Conservation (phyloP, 2,113 vertebrate species). For the Meleagris gallopavo region DNA sequence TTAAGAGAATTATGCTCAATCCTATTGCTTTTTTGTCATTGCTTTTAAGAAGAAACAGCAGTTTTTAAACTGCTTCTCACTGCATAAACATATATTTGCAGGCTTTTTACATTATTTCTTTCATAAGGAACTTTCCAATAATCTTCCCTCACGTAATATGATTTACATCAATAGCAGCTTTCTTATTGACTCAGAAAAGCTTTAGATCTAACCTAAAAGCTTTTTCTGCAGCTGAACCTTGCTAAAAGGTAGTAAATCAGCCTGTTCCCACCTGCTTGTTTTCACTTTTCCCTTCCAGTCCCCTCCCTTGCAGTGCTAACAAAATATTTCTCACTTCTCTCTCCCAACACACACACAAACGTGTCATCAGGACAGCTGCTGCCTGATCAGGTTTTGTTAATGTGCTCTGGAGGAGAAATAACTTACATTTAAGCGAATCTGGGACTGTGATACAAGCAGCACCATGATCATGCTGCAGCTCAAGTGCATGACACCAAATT, state of each 20-base stretch:
- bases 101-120: background rate
- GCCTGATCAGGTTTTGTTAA: background rate
- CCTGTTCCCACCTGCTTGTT: slow-evolving; percentile 11
- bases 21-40: background rate
- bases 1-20: background rate
- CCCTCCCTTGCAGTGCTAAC: background rate
- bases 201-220: slow-evolving; percentile 42
- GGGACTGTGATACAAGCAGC: accelerated
- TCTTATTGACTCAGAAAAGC: slow-evolving; percentile 19
- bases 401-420: background rate
- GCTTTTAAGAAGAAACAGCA: background rate
- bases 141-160: background rate
- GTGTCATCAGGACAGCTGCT: background rate
- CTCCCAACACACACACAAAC: accelerated
- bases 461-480: background rate
- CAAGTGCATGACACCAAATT: background rate
- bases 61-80: background rate
- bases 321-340: background rate
- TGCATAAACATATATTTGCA: background rate
- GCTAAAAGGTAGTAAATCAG: background rate
- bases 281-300: background rate
- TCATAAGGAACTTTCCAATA: background rate
- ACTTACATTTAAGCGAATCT: background rate
- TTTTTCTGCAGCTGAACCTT: slow-evolving; percentile 14
- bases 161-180: slow-evolving; percentile 17